Percentiles rank a stretch among this genome's conserved stretches.
phyloP scores from a whole-genome alignment of 2,888 invertebrate genomes.

The Aromia moschata region DNA sequence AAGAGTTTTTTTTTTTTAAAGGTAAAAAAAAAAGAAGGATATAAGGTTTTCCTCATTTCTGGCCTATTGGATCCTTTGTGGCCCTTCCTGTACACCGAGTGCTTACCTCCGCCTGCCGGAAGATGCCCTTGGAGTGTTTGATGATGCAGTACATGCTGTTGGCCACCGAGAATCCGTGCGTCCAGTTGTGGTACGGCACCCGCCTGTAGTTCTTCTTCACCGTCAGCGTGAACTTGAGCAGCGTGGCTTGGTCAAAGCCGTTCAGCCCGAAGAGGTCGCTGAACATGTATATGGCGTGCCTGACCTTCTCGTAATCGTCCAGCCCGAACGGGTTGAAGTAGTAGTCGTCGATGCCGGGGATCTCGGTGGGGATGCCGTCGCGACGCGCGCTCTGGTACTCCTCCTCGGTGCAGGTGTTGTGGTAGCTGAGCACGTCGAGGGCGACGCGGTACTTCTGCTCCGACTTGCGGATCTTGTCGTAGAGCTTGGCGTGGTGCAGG shows the following conservation, averaged over 20 bases:
- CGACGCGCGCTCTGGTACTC: slow-evolving; percentile 64
- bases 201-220: slow-evolving; percentile 85
- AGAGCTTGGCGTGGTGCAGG: slow-evolving; percentile 84
- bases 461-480: slow-evolving; percentile 82
- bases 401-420: slow-evolving; percentile 79
- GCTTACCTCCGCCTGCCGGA: slow-evolving; percentile 71
- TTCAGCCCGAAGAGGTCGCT: slow-evolving; percentile 71
- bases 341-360: slow-evolving; percentile 67
- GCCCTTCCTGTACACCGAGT: no score
- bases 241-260: slow-evolving; percentile 73
- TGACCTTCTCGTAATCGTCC: slow-evolving; percentile 76
- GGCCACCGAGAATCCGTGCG: slow-evolving; percentile 87
- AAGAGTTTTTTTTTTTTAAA: no score
- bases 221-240: slow-evolving; percentile 79
- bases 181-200: slow-evolving; percentile 90
- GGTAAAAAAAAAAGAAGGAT: no score
- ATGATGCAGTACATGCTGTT: slow-evolving; percentile 83
- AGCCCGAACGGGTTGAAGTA: slow-evolving; percentile 79
- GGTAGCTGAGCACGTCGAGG: slow-evolving; percentile 81
- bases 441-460: slow-evolving; percentile 82
- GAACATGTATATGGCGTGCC: slow-evolving; percentile 80
- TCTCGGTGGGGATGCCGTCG: slow-evolving; percentile 51
- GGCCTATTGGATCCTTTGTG: no score
- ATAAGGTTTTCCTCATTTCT: no score
- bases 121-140: slow-evolving; percentile 66